Base-by-base conservation (phyloP, 1,140 invertebrate genomes). In the Aethina tumida region DNA sequence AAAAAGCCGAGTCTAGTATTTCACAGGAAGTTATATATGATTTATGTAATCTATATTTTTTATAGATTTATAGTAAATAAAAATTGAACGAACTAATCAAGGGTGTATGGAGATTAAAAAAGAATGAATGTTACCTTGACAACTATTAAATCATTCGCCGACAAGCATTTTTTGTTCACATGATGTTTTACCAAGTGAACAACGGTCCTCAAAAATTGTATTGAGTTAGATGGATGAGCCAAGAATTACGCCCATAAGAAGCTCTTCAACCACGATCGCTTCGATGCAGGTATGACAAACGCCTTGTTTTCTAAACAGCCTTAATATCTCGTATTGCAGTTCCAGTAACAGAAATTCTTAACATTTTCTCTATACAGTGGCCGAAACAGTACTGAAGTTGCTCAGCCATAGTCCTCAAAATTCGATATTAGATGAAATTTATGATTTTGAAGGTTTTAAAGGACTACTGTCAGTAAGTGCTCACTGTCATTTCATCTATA, bases 381-480 rank as follows among this genome's bases (percentile, higher is more conserved):
- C n/a, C n/a, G n/a, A n/a, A n/a, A 78, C 74, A 45, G 43, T 77
- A 4, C 72, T 85, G 1, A 79, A 85, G 19, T 55, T 84, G 43
- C 78, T 84, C 45, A 85, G 84, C 58, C 85, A 85, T 46, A 73
- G 69, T 3, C 67, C 79, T 0, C 64, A 74, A 14, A 80, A 74
- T 53, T 75, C 76, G 25, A 61, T 75, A 13, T n/a, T 62, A 73
- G 0, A 66, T 77, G 21, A 86, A 85, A 57, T 46, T 83, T 14
- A 71, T 75, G 26, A 86, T 85, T 48, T 87, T 81, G 82, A 67
- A 73, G 41, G 81, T 74, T 0, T 58, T 86, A 5, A 85, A 85
- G n/a, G n/a, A n/a, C n/a, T n/a, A n/a, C n/a, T n/a, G n/a, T n/a
- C n/a, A n/a, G n/a, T n/a, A n/a, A n/a, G n/a, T n/a, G n/a, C n/a